Conservation (phyloP, 2,888 invertebrate genomes). For the Scaptomyza caliginosa region DNA sequence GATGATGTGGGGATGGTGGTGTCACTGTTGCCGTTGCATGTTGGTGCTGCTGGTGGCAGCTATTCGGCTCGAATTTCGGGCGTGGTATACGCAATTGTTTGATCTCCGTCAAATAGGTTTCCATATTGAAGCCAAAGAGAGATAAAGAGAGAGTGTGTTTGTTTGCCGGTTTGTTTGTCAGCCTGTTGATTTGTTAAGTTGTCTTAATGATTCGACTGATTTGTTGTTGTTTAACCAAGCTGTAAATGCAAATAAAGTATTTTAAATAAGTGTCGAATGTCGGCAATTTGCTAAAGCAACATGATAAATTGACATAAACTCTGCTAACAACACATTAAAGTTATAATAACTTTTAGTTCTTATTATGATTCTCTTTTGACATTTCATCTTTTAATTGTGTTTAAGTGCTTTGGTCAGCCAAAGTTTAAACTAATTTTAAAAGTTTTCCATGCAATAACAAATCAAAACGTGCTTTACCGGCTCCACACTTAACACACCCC, state of each 20-base stretch:
- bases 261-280: background rate
- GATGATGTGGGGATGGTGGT: conserved; percentile 43
- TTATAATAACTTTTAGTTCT: background rate
- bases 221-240: conserved; percentile 66
- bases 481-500: background rate
- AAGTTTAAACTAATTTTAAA: background rate
- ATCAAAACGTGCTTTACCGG: background rate
- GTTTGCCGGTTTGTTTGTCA: conserved; percentile 61
- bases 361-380: background rate
- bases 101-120: conserved; percentile 93
- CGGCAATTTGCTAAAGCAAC: conserved; percentile 1
- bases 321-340: too few relatives aligned
- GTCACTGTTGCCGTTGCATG: conserved; percentile 46
- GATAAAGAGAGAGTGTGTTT: conserved; percentile 10
- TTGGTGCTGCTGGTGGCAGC: conserved; percentile 76
- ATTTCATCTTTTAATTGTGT: background rate
- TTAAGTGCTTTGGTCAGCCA: background rate
- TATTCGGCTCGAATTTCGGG: conserved; percentile 89
- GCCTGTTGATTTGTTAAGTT: conserved; percentile 64
- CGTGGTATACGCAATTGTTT: conserved; percentile 93
- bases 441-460: background rate
- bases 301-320: too few relatives aligned
- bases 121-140: conserved; percentile 85
- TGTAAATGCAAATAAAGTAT: conserved; percentile 23
- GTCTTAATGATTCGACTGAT: conserved; percentile 57